Evolutionary conservation across 1,140 invertebrate species (phyloP).

Genomic region (Cyrtorhinus lividipennis): DNA sequence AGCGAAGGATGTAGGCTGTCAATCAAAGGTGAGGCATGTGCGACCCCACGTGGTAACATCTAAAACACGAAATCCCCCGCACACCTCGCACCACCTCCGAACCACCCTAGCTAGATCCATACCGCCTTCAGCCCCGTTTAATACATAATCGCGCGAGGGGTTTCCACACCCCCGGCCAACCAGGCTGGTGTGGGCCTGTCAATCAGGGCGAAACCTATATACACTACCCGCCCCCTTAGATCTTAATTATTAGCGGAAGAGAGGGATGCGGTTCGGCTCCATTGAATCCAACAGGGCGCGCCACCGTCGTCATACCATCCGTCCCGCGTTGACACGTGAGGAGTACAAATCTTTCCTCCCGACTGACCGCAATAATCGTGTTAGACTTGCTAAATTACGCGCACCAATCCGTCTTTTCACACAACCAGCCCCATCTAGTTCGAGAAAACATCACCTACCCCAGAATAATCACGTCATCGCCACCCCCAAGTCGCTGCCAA

Average conservation of each 20-base stretch:
- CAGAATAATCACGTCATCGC: no score
- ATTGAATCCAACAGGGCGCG: background rate
- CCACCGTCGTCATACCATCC: background rate
- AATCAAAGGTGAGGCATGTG: constrained; percentile 9
- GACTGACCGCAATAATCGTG: background rate
- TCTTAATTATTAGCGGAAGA: background rate
- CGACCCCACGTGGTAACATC: constrained; percentile 6
- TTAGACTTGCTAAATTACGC: background rate
- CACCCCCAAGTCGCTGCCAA: no score
- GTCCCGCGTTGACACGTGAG: background rate
- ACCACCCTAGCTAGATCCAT: background rate
- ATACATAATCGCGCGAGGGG: background rate
- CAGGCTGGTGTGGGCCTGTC: no score
- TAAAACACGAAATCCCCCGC: constrained; percentile 1
- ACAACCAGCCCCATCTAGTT: background rate
- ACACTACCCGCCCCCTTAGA: background rate
- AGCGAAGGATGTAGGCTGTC: constrained; percentile 3
- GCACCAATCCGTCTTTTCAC: background rate
- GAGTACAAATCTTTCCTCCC: background rate
- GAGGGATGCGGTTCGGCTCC: no score
- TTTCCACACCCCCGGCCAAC: background rate
- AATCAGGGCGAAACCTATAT: background rate
- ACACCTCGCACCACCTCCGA: background rate
- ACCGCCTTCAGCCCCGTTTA: background rate
- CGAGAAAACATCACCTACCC: no score